phyloP scores from a whole-genome alignment of 2,797 vertebrate genomes.

The Danio albolineatus region DNA sequence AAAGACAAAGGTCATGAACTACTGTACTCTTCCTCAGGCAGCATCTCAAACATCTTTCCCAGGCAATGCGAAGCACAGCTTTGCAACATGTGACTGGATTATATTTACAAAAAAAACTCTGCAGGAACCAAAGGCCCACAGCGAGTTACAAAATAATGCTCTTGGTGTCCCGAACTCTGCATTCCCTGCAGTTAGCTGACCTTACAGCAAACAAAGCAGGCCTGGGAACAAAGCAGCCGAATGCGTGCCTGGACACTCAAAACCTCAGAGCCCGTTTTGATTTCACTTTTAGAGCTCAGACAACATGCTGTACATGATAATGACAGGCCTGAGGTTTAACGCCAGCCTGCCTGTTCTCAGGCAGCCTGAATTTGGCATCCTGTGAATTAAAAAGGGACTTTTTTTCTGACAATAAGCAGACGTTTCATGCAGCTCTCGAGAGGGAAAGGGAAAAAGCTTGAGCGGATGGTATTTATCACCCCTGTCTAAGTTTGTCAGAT shows the following conservation, averaged over 20 bases:
- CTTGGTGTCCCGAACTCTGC: slow-evolving; percentile 39
- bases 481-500: neutral
- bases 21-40: slow-evolving; percentile 9
- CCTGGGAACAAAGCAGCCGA: slow-evolving; percentile 50
- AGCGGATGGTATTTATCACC: slow-evolving; percentile 2
- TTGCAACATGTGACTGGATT: slow-evolving; percentile 42
- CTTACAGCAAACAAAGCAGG: slow-evolving; percentile 52
- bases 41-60: neutral
- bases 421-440: slow-evolving; percentile 15
- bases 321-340: slow-evolving; percentile 27
- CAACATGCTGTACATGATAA: slow-evolving; percentile 43
- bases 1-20: neutral
- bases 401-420: slow-evolving; percentile 13
- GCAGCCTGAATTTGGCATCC: slow-evolving; percentile 8
- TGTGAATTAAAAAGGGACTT: slow-evolving; percentile 31
- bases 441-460: slow-evolving; percentile 1
- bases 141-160: slow-evolving; percentile 20
- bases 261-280: slow-evolving; percentile 25
- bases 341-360: slow-evolving; percentile 20
- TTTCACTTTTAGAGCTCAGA: slow-evolving; percentile 24
- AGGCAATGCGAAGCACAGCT: slow-evolving; percentile 11
- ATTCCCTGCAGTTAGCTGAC: slow-evolving; percentile 50
- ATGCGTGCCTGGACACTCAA: slow-evolving; percentile 43
- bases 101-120: slow-evolving; percentile 3
- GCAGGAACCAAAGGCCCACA: slow-evolving; percentile 10